These are phyloP conservation scores for Dilophus febrilis DNA, from an alignment of 2,888 invertebrate genomes.

Conservation along the genomic window DNA sequence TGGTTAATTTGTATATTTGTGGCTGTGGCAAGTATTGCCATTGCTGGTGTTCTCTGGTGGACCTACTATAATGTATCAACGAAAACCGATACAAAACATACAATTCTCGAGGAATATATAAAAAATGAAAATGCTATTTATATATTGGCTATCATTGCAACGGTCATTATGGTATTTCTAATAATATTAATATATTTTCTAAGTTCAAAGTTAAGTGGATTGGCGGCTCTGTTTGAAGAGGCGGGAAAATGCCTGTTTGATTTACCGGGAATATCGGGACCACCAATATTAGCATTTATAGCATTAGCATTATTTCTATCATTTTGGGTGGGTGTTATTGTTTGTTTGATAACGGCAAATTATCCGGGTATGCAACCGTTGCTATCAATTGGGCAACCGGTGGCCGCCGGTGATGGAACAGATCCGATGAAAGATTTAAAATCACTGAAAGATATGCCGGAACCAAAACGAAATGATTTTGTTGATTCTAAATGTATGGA, in stretches of 20 bases:
- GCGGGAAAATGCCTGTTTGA: conserved; percentile 74
- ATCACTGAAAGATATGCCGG: conserved; percentile 15
- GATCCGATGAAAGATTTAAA: conserved; percentile 17
- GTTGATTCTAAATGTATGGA: conserved; percentile 21
- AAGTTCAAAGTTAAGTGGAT: conserved; percentile 63
- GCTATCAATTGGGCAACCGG: conserved; percentile 11
- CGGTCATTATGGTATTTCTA: conserved; percentile 70
- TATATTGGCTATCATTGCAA: conserved; percentile 68
- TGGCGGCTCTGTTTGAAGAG: conserved; percentile 74
- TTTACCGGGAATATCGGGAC: conserved; percentile 69
- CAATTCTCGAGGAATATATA: conserved; percentile 54
- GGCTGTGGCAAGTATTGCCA: conserved; percentile 54
- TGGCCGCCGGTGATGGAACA: neutral
- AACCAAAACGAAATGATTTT: conserved; percentile 8
- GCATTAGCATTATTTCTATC: conserved; percentile 60
- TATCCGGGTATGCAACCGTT: conserved; percentile 40
- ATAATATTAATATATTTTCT: conserved; percentile 57
- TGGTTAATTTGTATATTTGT: conserved; percentile 76
- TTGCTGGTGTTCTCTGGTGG: conserved; percentile 74
- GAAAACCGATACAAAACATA: conserved; percentile 19
- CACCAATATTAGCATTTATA: conserved; percentile 68
- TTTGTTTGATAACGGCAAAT: conserved; percentile 65
- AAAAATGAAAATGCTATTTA: conserved; percentile 77
- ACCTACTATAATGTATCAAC: conserved; percentile 63
- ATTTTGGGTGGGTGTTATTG: conserved; percentile 75